These are phyloP conservation scores for Phoebastria nigripes DNA, from an alignment of 2,797 vertebrate genomes.

Conservation along the genomic window DNA sequence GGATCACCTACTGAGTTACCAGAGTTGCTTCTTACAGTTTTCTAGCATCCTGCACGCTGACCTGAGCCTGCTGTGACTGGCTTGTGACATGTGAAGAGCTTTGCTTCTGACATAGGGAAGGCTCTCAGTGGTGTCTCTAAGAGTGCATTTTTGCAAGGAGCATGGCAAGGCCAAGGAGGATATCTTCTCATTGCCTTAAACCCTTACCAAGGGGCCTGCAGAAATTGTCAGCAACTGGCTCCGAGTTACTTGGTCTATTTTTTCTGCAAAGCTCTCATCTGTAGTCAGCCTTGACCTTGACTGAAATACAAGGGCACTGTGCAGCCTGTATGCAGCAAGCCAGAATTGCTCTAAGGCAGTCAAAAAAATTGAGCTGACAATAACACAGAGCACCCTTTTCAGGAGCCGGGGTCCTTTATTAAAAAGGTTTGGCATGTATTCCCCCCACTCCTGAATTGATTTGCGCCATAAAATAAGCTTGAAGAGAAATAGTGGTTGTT, in stretches of 20 bases:
- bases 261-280: background rate
- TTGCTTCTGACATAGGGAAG: background rate
- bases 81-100: background rate
- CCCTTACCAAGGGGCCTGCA: background rate
- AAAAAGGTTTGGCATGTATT: constrained; percentile 48
- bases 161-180: background rate
- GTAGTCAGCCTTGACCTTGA: constrained; percentile 2
- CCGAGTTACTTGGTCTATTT: background rate
- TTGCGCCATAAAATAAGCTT: constrained; percentile 62
- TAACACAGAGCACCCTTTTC: constrained; percentile 24
- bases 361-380: background rate
- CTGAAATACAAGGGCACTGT: background rate
- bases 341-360: background rate
- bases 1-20: background rate
- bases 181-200: background rate
- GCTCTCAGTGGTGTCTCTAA: background rate
- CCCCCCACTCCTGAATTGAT: constrained; percentile 66
- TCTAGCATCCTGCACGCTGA: background rate
- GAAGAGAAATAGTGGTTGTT: constrained; percentile 68
- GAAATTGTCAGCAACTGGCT: background rate
- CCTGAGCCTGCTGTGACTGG: background rate
- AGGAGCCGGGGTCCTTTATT: constrained; percentile 40
- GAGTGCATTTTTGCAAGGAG: background rate
- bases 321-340: background rate
- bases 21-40: background rate